phyloP scores from a whole-genome alignment of 2,797 vertebrate species.

The Smutsia temminckii region DNA sequence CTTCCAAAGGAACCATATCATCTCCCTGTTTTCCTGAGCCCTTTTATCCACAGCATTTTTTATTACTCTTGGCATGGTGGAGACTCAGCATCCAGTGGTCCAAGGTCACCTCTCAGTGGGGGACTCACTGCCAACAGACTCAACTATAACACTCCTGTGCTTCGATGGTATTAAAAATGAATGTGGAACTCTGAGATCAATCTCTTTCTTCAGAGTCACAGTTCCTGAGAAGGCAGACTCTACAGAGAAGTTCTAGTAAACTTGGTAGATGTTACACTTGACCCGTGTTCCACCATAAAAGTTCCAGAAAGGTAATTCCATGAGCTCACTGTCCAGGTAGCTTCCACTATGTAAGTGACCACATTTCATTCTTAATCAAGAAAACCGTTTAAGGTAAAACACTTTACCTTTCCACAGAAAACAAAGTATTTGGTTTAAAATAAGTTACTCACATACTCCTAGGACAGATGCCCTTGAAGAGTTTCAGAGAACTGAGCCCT shows the following conservation, averaged over 20 bases:
- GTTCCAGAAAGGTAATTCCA: neutral
- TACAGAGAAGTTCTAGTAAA: neutral
- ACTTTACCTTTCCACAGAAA: neutral
- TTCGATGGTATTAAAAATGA: neutral
- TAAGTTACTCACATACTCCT: slow-evolving; percentile 70
- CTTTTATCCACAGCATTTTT: neutral
- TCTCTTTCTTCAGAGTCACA: neutral
- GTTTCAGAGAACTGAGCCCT: slow-evolving; percentile 48
- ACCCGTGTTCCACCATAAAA: neutral
- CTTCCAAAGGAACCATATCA: neutral
- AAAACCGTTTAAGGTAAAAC: neutral
- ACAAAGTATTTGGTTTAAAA: neutral
- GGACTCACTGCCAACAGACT: neutral
- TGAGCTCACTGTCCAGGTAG: neutral
- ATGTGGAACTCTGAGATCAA: neutral
- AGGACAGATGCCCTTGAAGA: slow-evolving; percentile 51
- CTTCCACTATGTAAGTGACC: neutral
- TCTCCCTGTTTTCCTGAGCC: neutral
- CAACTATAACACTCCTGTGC: neutral
- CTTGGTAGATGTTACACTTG: neutral
- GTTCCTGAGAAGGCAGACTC: neutral
- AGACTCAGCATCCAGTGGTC: neutral
- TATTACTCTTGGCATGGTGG: neutral
- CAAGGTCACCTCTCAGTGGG: neutral
- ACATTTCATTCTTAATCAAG: neutral